Conservation (phyloP, 2,113 vertebrate species). For the Ursus arctos region DNA sequence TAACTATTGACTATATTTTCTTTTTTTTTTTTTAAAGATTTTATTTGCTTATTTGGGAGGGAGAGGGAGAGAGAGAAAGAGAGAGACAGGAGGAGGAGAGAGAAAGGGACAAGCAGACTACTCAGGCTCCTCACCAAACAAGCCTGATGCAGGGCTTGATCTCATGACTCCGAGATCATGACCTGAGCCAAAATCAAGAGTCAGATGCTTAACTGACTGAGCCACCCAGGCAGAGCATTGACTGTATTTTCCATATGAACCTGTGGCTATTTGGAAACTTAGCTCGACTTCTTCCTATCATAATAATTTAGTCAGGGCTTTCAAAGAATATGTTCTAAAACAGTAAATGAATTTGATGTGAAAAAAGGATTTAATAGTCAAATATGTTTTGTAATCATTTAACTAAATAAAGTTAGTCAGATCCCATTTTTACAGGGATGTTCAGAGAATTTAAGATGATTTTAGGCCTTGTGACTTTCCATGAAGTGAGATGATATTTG, state of each 20-base stretch:
- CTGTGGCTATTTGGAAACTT: background rate
- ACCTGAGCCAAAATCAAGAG: background rate
- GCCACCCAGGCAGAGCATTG: background rate
- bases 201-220: background rate
- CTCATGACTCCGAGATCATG: background rate
- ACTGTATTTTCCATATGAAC: background rate
- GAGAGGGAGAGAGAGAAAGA: background rate
- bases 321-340: background rate
- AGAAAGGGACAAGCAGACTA: background rate
- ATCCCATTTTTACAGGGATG: background rate
- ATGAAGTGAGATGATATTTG: background rate
- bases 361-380: background rate
- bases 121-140: background rate
- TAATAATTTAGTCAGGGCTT: background rate
- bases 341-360: background rate
- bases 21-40: too few species aligned
- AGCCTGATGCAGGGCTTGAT: background rate
- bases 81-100: background rate
- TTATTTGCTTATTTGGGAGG: background rate
- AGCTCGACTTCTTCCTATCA: background rate
- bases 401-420: conserved; percentile 1
- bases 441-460: background rate
- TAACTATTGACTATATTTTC: background rate
- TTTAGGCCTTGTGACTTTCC: background rate
- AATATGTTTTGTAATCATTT: background rate